phyloP scores from a whole-genome alignment of 2,888 invertebrate genomes.

The Cephus pygmeus region DNA sequence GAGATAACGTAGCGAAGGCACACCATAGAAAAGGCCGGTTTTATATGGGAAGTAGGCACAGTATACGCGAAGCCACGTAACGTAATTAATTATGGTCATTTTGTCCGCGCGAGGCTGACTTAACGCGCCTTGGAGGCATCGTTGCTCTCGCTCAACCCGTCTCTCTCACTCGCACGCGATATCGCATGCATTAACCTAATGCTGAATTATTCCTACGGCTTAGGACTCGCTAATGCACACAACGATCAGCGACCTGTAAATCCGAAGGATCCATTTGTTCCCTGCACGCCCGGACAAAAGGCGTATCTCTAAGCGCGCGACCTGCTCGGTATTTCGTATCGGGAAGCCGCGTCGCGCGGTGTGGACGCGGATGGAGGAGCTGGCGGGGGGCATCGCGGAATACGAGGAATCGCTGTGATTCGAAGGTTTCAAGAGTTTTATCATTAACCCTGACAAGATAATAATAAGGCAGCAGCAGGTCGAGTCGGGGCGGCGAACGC shows the following conservation, averaged over 20 bases:
- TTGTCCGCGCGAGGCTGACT: constrained; percentile 23
- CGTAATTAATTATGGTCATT: constrained; percentile 50
- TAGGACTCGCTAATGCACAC: not conserved
- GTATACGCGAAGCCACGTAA: constrained; percentile 38
- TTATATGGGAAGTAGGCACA: constrained; percentile 34
- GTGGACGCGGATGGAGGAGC: not conserved
- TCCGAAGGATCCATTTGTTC: constrained; percentile 6
- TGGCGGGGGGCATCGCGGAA: not conserved
- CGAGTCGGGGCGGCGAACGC: not conserved
- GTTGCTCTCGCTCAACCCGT: not conserved
- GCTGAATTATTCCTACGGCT: not conserved
- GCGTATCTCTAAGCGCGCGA: not conserved
- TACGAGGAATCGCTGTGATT: not conserved
- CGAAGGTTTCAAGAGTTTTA: not conserved
- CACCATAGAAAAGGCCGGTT: constrained; percentile 19
- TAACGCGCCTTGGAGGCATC: not conserved
- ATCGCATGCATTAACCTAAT: not conserved
- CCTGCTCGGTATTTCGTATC: not conserved
- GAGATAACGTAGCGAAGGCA: constrained; percentile 38
- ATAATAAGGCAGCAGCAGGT: not conserved
- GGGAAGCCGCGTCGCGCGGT: not conserved
- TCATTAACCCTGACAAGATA: not conserved
- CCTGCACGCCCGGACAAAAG: not conserved
- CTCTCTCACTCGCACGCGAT: not conserved
- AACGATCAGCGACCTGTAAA: constrained; percentile 17